These are phyloP conservation scores for Diaphora mendica DNA, from an alignment of 2,888 invertebrate species.

Conservation along the genomic window DNA sequence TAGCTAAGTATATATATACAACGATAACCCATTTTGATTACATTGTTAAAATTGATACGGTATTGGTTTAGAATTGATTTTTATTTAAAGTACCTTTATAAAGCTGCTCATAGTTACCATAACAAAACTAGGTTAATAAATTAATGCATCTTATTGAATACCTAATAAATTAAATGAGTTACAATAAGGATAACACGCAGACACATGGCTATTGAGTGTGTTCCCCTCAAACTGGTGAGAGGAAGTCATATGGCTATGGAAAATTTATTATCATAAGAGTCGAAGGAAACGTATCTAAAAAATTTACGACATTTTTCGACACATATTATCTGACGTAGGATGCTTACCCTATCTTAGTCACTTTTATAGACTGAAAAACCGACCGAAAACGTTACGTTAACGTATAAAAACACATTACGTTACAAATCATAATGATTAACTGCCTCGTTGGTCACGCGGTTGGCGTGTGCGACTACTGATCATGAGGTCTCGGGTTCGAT, in stretches of 20 bases:
- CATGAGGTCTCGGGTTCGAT: too few species aligned
- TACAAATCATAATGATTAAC: neutral
- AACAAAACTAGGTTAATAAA: neutral
- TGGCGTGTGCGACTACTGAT: too few species aligned
- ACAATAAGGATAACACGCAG: neutral
- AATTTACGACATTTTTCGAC: neutral
- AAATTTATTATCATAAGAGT: neutral
- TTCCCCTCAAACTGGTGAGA: neutral
- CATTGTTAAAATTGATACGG: too few species aligned
- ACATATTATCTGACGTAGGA: neutral
- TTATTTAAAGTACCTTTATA: neutral
- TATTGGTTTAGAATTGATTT: neutral
- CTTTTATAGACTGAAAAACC: neutral
- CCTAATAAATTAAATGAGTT: neutral
- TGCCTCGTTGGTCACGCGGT: too few species aligned
- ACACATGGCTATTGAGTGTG: neutral
- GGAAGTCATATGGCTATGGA: neutral
- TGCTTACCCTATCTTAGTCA: neutral
- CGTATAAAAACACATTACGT: neutral
- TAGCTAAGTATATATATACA: too few species aligned
- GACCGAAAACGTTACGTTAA: neutral
- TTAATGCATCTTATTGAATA: neutral
- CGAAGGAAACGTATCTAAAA: neutral
- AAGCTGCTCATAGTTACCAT: neutral
- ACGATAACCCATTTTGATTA: too few species aligned